Conservation (phyloP, 1,140 invertebrate genomes). For the Sitobion miscanthi region DNA sequence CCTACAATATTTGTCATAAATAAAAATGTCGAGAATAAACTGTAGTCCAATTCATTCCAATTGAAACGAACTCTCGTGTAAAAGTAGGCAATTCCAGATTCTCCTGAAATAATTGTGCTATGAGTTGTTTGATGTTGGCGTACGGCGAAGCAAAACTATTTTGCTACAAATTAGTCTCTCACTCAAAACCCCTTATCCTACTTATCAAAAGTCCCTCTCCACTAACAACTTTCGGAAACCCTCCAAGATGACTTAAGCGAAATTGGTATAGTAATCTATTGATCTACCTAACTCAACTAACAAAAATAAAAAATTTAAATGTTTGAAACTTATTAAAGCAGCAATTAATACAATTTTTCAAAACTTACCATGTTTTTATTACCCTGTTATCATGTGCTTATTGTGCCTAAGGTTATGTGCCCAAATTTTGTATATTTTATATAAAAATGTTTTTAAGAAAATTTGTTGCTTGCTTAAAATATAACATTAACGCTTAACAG, state of each 20-base stretch:
- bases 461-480: not conserved
- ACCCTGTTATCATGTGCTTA: not conserved
- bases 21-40: conserved; percentile 80
- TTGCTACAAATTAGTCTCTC: not conserved
- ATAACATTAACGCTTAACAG: no score
- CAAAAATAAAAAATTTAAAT: not conserved
- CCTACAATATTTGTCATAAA: conserved; percentile 80
- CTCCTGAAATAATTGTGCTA: conserved; percentile 67
- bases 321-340: not conserved
- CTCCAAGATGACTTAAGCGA: not conserved
- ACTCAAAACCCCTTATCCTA: no score
- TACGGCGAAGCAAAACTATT: not conserved
- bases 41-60: conserved; percentile 85
- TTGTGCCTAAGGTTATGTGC: not conserved
- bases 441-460: not conserved
- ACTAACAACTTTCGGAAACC: not conserved
- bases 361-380: not conserved
- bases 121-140: not conserved
- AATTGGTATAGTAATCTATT: not conserved
- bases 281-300: not conserved
- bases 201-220: no score
- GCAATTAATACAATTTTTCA: not conserved
- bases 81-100: conserved; percentile 80
- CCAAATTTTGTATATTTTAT: not conserved
- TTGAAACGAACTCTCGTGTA: conserved; percentile 82